These are phyloP conservation scores for Heterotis niloticus DNA, from an alignment of 2,113 vertebrate genomes.

Conservation along the genomic window DNA sequence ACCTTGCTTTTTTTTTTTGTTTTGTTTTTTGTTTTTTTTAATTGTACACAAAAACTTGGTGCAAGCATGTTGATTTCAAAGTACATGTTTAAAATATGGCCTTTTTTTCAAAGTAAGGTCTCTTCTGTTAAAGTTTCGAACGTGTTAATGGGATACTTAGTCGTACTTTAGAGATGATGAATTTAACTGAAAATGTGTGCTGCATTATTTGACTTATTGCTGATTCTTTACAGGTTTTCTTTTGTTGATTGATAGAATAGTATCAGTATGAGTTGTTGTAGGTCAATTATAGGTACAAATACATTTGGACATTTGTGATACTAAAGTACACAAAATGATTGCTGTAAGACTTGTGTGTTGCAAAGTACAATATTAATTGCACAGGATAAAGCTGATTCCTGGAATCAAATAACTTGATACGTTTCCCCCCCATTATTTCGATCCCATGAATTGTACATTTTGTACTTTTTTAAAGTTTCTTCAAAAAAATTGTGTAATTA, in stretches of 20 bases:
- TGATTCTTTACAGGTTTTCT: too few relatives aligned
- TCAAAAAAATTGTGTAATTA: neutral
- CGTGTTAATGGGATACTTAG: slow-evolving; percentile 13
- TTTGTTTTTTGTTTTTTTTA: neutral
- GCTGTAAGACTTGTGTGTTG: slow-evolving; percentile 16
- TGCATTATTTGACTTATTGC: too few relatives aligned
- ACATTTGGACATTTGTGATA: slow-evolving; percentile 5
- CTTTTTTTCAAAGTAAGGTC: neutral
- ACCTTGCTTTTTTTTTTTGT: neutral
- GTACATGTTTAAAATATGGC: neutral
- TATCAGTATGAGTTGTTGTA: slow-evolving; percentile 1
- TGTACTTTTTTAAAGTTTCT: neutral
- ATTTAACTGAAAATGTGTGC: slow-evolving; percentile 7
- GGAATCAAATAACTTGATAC: neutral
- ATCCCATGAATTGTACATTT: slow-evolving; percentile 5
- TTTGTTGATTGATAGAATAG: too few relatives aligned
- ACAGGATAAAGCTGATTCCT: neutral
- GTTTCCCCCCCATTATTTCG: neutral
- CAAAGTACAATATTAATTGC: neutral
- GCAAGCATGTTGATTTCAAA: neutral
- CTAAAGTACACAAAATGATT: slow-evolving; percentile 2
- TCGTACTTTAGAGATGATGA: slow-evolving; percentile 3
- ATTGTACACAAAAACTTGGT: slow-evolving; percentile 1
- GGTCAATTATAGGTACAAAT: neutral
- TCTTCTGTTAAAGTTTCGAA: neutral